Evolutionary conservation across 2,113 vertebrate species (phyloP).

Genomic region (Epinephelus cyanopodus): DNA sequence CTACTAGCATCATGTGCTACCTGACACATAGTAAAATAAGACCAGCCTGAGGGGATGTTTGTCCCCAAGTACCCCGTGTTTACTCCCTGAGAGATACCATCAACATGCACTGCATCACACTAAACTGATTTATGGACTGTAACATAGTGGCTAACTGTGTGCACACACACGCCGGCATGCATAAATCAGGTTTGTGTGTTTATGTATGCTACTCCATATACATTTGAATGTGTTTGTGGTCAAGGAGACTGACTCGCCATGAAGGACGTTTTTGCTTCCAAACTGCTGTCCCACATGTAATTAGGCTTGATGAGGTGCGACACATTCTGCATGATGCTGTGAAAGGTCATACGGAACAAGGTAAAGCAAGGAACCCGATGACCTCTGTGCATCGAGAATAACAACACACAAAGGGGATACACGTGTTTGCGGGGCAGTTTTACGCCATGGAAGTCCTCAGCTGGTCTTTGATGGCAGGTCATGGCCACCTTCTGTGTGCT

Average conservation of each 20-base stretch:
- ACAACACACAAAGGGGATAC: conserved; percentile 7
- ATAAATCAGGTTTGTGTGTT: conserved; percentile 44
- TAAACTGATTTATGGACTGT: conserved; percentile 54
- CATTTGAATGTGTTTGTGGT: conserved; percentile 17
- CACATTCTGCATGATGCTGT: conserved; percentile 41
- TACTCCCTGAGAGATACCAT: conserved; percentile 22
- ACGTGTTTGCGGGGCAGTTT: neutral
- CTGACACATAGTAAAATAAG: conserved; percentile 15
- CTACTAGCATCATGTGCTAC: conserved; percentile 22
- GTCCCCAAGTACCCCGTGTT: conserved; percentile 8
- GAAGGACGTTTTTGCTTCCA: conserved; percentile 46
- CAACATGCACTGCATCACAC: conserved; percentile 27
- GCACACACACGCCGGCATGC: conserved; percentile 14
- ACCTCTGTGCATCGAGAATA: conserved; percentile 22
- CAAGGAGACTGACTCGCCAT: conserved; percentile 19
- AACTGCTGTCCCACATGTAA: conserved; percentile 46
- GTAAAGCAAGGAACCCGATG: conserved; percentile 21
- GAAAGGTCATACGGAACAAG: conserved; percentile 32
- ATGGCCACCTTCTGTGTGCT: conserved; percentile 7
- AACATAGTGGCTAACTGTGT: conserved; percentile 31
- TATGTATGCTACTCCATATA: conserved; percentile 10
- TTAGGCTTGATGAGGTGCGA: conserved; percentile 63
- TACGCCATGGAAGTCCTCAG: neutral
- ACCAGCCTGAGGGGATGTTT: conserved; percentile 14
- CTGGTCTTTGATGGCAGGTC: conserved; percentile 36